Conservation (phyloP, 1,140 invertebrate genomes). For the Hyles vespertilio region DNA sequence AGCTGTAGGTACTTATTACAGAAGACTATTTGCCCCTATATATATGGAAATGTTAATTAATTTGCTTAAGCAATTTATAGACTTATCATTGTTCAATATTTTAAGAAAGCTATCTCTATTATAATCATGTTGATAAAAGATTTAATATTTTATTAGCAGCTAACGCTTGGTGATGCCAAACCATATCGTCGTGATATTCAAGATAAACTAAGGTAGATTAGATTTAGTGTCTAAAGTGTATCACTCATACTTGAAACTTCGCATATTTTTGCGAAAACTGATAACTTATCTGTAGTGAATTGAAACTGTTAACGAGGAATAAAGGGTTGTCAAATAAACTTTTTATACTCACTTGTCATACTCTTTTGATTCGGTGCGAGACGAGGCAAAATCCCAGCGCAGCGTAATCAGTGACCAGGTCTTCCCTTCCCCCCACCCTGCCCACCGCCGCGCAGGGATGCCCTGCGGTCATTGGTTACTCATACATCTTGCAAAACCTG, state of each 20-base stretch:
- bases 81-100: too few relatives aligned
- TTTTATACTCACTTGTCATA: conserved; percentile 26
- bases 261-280: conserved; percentile 6
- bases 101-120: too few relatives aligned
- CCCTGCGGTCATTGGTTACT: conserved; percentile 56
- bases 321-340: not conserved
- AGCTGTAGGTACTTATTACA: too few relatives aligned
- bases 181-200: conserved; percentile 2
- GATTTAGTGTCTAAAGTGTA: conserved; percentile 12
- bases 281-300: conserved; percentile 9
- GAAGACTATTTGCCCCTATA: too few relatives aligned
- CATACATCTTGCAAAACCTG: conserved; percentile 53
- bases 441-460: conserved; percentile 40
- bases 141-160: not conserved
- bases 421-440: conserved; percentile 27
- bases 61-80: too few relatives aligned
- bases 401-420: conserved; percentile 19
- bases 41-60: too few relatives aligned
- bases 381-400: conserved; percentile 20
- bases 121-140: conserved; percentile 1
- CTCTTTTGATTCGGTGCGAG: conserved; percentile 21
- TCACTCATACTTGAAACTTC: conserved; percentile 5
- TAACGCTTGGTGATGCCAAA: not conserved
- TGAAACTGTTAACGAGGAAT: conserved; percentile 3
- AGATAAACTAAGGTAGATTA: conserved; percentile 15